These are phyloP conservation scores for Pyrocoelia pectoralis DNA, from an alignment of 2,888 invertebrate genomes.

Conservation along the genomic window DNA sequence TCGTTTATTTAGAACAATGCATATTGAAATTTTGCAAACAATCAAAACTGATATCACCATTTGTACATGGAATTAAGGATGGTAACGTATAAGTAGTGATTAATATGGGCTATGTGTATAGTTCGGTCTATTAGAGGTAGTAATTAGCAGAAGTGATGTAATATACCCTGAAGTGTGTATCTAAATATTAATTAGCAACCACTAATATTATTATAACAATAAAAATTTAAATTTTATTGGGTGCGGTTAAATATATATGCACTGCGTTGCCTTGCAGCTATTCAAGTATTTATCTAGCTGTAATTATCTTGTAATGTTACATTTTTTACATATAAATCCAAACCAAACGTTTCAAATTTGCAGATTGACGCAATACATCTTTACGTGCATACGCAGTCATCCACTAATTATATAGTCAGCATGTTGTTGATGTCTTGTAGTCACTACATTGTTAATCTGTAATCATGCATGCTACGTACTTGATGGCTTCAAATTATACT, in stretches of 20 bases:
- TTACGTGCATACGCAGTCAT: neutral
- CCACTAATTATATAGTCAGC: neutral
- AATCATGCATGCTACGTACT: neutral
- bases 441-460: neutral
- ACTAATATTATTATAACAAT: neutral
- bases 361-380: neutral
- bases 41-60: neutral
- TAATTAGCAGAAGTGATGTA: neutral
- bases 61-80: neutral
- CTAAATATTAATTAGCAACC: neutral
- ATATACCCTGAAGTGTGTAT: neutral
- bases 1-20: neutral
- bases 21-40: slow-evolving; percentile 3
- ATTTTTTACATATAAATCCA: neutral
- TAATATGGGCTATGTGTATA: no score
- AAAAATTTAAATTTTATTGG: neutral
- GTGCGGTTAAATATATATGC: neutral
- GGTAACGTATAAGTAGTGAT: no score
- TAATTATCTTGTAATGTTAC: neutral
- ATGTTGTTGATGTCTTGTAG: neutral
- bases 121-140: no score
- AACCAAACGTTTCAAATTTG: neutral
- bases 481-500: slow-evolving; percentile 1
- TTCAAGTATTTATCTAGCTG: no score
- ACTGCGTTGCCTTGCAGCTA: neutral